phyloP scores from a whole-genome alignment of 2,888 invertebrate species.

The Pristionchus japonicus region DNA sequence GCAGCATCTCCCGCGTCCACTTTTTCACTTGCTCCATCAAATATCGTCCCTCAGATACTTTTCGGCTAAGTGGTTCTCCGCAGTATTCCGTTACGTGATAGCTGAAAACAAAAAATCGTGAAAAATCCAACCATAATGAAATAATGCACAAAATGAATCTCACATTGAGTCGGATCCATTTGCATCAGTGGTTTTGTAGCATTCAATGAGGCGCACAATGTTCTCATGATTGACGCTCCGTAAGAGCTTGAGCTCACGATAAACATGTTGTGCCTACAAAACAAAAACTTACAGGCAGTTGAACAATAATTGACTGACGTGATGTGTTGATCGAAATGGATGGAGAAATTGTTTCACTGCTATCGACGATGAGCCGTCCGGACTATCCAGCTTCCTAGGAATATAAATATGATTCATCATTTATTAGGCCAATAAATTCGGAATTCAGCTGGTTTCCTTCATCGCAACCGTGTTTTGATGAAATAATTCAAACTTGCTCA shows the following conservation, averaged over 20 bases:
- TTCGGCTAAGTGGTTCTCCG: neutral
- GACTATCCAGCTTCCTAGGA: neutral
- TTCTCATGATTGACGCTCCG: neutral
- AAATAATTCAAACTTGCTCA: too few relatives aligned
- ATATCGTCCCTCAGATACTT: neutral
- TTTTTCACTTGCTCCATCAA: neutral
- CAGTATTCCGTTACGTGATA: neutral
- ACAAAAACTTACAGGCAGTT: too few relatives aligned
- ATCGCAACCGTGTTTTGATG: too few relatives aligned
- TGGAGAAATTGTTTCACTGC: neutral
- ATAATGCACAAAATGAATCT: neutral
- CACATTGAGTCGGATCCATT: neutral
- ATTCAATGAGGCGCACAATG: neutral
- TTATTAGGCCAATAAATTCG: too few relatives aligned
- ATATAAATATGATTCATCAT: neutral
- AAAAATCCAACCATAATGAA: too few relatives aligned
- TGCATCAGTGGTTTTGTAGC: neutral
- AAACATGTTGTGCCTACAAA: neutral
- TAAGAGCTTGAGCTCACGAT: neutral
- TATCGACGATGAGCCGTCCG: neutral
- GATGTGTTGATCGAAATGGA: neutral
- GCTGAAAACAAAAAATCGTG: too few relatives aligned
- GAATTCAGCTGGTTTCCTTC: too few relatives aligned
- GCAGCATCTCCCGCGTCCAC: neutral
- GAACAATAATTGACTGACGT: too few relatives aligned